Evolutionary conservation across 2,113 vertebrate genomes (phyloP), one percentile per base, ranked within the genome.

Genomic region (Isurus oxyrinchus): DNA sequence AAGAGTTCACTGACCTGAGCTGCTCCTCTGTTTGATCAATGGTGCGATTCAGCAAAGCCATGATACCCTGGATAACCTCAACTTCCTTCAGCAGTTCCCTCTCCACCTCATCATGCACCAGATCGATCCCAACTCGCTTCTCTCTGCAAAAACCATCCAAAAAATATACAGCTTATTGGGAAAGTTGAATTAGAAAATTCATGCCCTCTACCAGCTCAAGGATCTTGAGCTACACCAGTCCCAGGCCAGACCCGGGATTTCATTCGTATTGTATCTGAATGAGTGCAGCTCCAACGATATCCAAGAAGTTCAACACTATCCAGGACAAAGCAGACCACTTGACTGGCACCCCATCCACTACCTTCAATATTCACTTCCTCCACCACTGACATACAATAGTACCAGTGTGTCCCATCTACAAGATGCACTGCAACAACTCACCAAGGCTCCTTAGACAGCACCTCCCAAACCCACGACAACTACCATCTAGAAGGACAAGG

Each of bases 1-100:
- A 21, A 16, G 40, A n/a, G 11, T 5, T 63, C 35, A 69, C 66
- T 97, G 88, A 99, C 99, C 99, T 98, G 97, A 99, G 98, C 98
- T 99, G 99, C 97, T 99, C 99, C 0, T 96, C 97, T 4, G 98
- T 97, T 97, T 99, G 98, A 97, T 99, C 98, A 88, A 98, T 1
- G 0, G 98, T 98, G 31, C 96, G 97, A 96, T 97, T 97, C 94
- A 99, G 98, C 96, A 99, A 97, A 49, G 97, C 96, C 11, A 96
- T 97, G 86, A 98, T 97, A 0, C 98, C 98, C 76, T 97, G 97
- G 1, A 98, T 97, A 23, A 98, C 97, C 94, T 98, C 98, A 2
- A 40, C 97, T 97, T 99, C 99, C 97, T 98, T 99, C 72, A 97
- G 57, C 96, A 99, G 98, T 96, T 99, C 98, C 94, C 35, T 96